Evolutionary conservation across 2,113 vertebrate species (phyloP).

Genomic region (Notiomystis cincta): DNA sequence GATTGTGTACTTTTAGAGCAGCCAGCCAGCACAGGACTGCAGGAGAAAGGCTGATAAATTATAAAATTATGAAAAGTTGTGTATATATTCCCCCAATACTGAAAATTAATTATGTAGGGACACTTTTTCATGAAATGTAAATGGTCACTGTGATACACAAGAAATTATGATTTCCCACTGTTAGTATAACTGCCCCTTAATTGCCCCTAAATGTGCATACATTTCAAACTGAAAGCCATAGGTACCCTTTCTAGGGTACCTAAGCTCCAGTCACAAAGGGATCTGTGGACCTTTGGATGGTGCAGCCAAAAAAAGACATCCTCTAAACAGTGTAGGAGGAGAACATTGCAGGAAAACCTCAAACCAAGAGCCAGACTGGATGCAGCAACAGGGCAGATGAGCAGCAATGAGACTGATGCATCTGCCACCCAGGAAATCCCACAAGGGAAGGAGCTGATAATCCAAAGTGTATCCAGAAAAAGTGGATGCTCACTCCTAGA

Average conservation of each 20-base stretch:
- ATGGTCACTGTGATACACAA: not conserved
- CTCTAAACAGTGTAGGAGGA: not conserved
- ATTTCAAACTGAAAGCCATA: not conserved
- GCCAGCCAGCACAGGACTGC: slow-evolving; percentile 62
- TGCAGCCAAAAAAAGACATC: not conserved
- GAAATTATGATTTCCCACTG: not conserved
- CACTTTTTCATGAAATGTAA: slow-evolving; percentile 49
- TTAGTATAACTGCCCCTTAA: not conserved
- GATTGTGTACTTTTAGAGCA: slow-evolving; percentile 67
- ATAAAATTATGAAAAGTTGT: slow-evolving; percentile 59
- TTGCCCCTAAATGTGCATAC: not conserved
- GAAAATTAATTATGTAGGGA: slow-evolving; percentile 51
- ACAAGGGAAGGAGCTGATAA: not conserved
- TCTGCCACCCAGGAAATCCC: not conserved
- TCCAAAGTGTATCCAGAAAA: not conserved
- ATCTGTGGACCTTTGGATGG: not conserved
- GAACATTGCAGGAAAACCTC: not conserved
- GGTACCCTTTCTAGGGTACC: not conserved
- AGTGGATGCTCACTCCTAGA: not conserved
- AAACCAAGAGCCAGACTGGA: not conserved
- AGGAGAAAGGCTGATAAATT: slow-evolving; percentile 69
- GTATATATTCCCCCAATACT: slow-evolving; percentile 29
- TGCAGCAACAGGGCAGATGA: not conserved
- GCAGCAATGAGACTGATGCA: not conserved
- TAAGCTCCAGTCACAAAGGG: not conserved